Evolutionary conservation across 2,113 vertebrate species (phyloP).

Genomic region (Campylomormyrus numenius): DNA sequence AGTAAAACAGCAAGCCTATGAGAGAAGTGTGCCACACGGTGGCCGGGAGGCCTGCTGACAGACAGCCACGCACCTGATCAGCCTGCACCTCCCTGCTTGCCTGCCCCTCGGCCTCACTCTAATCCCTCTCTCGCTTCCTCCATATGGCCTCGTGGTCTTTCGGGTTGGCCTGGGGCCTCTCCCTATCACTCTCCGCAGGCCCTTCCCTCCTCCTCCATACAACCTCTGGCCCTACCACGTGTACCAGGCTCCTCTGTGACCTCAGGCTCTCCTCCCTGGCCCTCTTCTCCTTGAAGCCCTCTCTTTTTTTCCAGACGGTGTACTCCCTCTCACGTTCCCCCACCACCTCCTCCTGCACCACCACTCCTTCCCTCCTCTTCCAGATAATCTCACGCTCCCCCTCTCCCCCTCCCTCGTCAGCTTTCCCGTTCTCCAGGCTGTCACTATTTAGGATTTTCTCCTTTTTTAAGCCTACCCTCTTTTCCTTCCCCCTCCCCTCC

Average conservation of each 20-base stretch:
- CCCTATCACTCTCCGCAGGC: slow-evolving; percentile 49
- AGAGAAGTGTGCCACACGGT: slow-evolving; percentile 36
- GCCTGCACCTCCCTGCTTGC: background rate
- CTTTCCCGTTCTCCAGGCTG: slow-evolving; percentile 72
- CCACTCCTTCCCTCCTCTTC: slow-evolving; percentile 67
- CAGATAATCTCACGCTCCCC: slow-evolving; percentile 57
- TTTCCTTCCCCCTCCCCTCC: background rate
- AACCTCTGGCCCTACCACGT: slow-evolving; percentile 50
- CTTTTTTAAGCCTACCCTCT: slow-evolving; percentile 6
- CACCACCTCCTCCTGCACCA: slow-evolving; percentile 58
- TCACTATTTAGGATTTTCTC: slow-evolving; percentile 36
- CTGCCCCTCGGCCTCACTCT: background rate
- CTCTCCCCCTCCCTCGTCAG: slow-evolving; percentile 61
- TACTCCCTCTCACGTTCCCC: slow-evolving; percentile 52
- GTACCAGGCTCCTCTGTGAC: slow-evolving; percentile 41
- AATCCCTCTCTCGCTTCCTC: slow-evolving; percentile 51
- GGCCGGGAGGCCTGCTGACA: background rate
- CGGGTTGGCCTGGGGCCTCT: slow-evolving; percentile 49
- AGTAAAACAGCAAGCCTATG: slow-evolving; percentile 18
- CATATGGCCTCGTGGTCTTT: slow-evolving; percentile 55
- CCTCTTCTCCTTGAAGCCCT: slow-evolving; percentile 65
- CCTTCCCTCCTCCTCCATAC: slow-evolving; percentile 60
- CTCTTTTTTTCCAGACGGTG: slow-evolving; percentile 65
- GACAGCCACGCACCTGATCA: background rate
- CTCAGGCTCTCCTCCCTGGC: slow-evolving; percentile 40